A percentile compares a stretch with the other conserved stretches of the same genome.
Evolutionary conservation across 2,888 invertebrate genomes (phyloP).

Genomic region (Andrena flavipes): DNA sequence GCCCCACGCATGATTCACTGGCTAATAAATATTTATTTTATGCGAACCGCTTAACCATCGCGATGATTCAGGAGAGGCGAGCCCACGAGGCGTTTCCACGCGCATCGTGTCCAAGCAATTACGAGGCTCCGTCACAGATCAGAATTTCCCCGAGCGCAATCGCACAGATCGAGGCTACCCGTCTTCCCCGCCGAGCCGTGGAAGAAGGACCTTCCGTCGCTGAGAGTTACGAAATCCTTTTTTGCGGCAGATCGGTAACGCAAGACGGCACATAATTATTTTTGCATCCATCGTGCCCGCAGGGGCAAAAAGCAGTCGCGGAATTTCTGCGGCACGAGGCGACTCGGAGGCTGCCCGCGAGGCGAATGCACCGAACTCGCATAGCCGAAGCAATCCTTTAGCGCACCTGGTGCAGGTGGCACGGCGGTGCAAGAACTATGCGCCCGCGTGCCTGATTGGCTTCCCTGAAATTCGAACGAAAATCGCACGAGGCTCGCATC

Average conservation of each 20-base stretch:
- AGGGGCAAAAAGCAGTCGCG: conserved; percentile 4
- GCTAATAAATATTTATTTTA: conserved; percentile 72
- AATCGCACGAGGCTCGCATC: conserved; percentile 42
- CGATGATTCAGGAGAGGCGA: conserved; percentile 63
- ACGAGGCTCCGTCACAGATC: conserved; percentile 40
- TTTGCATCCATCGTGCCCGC: background rate
- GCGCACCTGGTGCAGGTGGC: conserved; percentile 64
- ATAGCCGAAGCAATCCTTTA: conserved; percentile 34
- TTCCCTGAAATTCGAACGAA: conserved; percentile 60
- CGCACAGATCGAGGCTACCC: background rate
- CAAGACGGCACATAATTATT: conserved; percentile 10
- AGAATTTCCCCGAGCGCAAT: conserved; percentile 28
- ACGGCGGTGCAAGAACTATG: conserved; percentile 33
- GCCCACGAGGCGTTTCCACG: conserved; percentile 50
- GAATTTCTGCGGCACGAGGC: conserved; percentile 46
- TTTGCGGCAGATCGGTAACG: background rate
- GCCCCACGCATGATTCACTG: conserved; percentile 65
- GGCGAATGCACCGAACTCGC: conserved; percentile 50
- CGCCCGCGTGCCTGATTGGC: conserved; percentile 47
- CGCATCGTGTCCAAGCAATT: conserved; percentile 31
- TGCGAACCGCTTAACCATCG: conserved; percentile 66
- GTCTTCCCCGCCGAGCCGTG: background rate
- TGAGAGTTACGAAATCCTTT: background rate
- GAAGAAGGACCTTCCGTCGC: background rate
- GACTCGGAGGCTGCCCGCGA: conserved; percentile 40